Evolutionary conservation across 1,140 invertebrate species (phyloP).

Genomic region (Palaemon carinicauda): DNA sequence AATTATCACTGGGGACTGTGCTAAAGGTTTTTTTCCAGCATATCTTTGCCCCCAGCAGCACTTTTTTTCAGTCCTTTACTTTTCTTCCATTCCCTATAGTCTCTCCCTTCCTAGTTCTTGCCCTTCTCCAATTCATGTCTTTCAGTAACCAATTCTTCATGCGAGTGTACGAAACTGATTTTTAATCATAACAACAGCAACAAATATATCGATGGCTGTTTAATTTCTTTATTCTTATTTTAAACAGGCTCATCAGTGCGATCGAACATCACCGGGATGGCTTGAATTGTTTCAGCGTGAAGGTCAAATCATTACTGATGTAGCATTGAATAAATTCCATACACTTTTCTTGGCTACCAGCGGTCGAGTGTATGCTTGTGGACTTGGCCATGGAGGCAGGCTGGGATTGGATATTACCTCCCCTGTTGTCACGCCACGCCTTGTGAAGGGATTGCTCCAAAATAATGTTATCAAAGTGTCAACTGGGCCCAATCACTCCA

Average conservation of each 20-base stretch:
- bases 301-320: constrained; percentile 2
- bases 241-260: constrained; percentile 9
- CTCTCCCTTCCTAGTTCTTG: too few species aligned
- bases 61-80: too few species aligned
- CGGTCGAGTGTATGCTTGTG: constrained; percentile 42
- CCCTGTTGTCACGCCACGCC: constrained; percentile 29
- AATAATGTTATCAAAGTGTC: constrained; percentile 15
- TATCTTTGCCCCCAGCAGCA: too few species aligned
- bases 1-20: too few species aligned
- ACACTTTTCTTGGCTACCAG: constrained; percentile 24
- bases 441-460: constrained; percentile 18
- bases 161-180: too few species aligned
- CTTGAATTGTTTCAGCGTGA: constrained; percentile 31
- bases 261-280: constrained; percentile 32
- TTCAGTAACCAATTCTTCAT: too few species aligned
- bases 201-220: not conserved
- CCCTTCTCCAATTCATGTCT: too few species aligned
- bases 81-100: too few species aligned
- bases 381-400: constrained; percentile 40
- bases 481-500: constrained; percentile 30
- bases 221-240: not conserved
- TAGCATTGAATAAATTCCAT: constrained; percentile 39
- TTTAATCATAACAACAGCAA: not conserved
- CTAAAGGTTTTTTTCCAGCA: too few species aligned
- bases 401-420: constrained; percentile 22